Evolutionary conservation across 2,113 vertebrate species (phyloP).

Genomic region (Eclectus roratus): DNA sequence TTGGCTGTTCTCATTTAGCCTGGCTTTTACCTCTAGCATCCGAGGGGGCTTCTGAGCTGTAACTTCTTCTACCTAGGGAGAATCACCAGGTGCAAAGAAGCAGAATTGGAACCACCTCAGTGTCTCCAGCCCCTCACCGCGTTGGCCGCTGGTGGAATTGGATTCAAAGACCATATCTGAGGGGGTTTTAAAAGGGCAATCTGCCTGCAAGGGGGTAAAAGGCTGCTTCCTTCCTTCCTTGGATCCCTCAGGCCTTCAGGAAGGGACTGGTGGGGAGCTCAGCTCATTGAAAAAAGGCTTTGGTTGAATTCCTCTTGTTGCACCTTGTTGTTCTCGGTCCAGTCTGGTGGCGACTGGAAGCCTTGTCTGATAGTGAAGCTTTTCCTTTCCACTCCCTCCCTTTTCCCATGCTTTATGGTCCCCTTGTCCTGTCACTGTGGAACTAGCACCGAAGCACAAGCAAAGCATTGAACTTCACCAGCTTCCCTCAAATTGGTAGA

Average conservation of each 20-base stretch:
- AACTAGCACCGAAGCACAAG: conserved; percentile 49
- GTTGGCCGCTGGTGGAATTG: conserved; percentile 13
- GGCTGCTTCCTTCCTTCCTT: background rate
- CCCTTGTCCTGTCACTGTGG: conserved; percentile 66
- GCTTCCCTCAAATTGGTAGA: conserved; percentile 39
- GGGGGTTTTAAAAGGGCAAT: background rate
- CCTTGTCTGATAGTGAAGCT: conserved; percentile 85
- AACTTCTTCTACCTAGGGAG: conserved; percentile 77
- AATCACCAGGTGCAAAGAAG: conserved; percentile 98
- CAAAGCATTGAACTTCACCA: conserved; percentile 58
- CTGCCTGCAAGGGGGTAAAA: background rate
- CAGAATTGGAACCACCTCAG: conserved; percentile 75
- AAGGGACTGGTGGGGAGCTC: conserved; percentile 54
- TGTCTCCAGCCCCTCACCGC: background rate
- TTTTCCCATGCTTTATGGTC: conserved; percentile 66
- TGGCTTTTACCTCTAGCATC: conserved; percentile 89
- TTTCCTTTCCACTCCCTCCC: conserved; percentile 74
- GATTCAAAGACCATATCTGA: background rate
- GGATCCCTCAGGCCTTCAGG: conserved; percentile 28
- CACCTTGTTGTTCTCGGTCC: conserved; percentile 95
- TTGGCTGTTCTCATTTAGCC: conserved; percentile 89
- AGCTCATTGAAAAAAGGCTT: conserved; percentile 53
- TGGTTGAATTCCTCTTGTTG: conserved; percentile 85
- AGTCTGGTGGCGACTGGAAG: conserved; percentile 85
- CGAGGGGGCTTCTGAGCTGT: conserved; percentile 81